Percentiles rank a stretch among this genome's conserved stretches.
phyloP scores from a whole-genome alignment of 1,140 invertebrate species.

The Phenacoccus solenopsis region DNA sequence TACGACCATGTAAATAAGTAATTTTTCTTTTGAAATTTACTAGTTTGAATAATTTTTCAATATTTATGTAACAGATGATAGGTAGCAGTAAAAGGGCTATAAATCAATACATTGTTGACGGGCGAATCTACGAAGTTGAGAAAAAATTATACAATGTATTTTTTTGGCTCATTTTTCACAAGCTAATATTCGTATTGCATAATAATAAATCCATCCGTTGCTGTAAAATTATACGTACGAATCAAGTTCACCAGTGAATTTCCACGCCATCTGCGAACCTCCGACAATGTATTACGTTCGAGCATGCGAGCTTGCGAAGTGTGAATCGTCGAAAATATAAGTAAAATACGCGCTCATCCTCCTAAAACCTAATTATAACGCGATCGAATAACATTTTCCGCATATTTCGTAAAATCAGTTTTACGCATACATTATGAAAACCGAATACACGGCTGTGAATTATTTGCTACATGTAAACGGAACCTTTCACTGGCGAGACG shows the following conservation, averaged over 20 bases:
- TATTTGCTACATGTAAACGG: slow-evolving; percentile 4
- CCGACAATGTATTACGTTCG: not conserved
- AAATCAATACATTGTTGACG: too few species aligned
- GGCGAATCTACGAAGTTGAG: too few species aligned
- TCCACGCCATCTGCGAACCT: not conserved
- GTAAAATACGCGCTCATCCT: not conserved
- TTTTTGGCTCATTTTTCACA: not conserved
- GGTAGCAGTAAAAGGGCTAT: not conserved
- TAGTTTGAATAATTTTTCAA: not conserved
- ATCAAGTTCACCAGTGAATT: slow-evolving; percentile 1
- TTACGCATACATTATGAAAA: not conserved
- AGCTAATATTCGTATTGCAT: too few species aligned
- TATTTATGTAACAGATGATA: not conserved
- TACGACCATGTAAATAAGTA: too few species aligned
- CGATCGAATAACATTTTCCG: slow-evolving; percentile 1
- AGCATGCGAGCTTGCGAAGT: not conserved
- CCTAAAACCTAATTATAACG: not conserved
- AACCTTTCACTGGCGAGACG: slow-evolving; percentile 12
- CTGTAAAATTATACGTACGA: not conserved
- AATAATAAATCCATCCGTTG: not conserved
- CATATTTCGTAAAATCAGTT: slow-evolving; percentile 2
- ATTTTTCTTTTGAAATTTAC: not conserved
- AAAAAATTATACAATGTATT: not conserved
- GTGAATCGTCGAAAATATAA: not conserved
- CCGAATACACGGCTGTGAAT: slow-evolving; percentile 1